phyloP scores from a whole-genome alignment of 1,140 invertebrate genomes.

The Pomacea maculata region DNA sequence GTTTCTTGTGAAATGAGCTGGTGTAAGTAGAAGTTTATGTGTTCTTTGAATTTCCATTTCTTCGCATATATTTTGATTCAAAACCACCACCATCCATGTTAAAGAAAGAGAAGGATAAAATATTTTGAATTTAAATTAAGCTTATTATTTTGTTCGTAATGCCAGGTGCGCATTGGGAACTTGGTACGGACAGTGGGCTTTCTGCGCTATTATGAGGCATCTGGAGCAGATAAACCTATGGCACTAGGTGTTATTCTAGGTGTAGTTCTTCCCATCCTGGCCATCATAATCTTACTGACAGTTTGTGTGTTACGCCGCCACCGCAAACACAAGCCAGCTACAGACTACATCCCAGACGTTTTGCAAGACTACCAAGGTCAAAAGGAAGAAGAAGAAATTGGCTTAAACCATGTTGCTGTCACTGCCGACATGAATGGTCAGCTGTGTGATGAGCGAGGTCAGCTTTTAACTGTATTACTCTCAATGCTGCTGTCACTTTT shows the following conservation, averaged over 20 bases:
- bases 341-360: constrained; percentile 57
- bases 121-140: too few species aligned
- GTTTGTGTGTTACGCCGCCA: constrained; percentile 57
- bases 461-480: background rate
- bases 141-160: background rate
- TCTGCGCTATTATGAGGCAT: constrained; percentile 48
- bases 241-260: constrained; percentile 57
- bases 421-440: constrained; percentile 58
- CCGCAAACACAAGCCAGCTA: constrained; percentile 51
- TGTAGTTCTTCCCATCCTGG: constrained; percentile 57
- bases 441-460: constrained; percentile 50
- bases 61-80: too few species aligned
- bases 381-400: constrained; percentile 51
- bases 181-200: constrained; percentile 46
- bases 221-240: constrained; percentile 49
- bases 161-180: constrained; percentile 53
- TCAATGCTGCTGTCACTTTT: background rate
- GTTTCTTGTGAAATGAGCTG: too few species aligned
- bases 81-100: too few species aligned
- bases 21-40: too few species aligned
- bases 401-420: constrained; percentile 51
- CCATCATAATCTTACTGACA: constrained; percentile 55
- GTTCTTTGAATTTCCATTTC: too few species aligned
- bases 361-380: constrained; percentile 55
- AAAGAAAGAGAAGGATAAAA: too few species aligned